Conservation (phyloP, 1,140 invertebrate species). For the Papilio helenus region DNA sequence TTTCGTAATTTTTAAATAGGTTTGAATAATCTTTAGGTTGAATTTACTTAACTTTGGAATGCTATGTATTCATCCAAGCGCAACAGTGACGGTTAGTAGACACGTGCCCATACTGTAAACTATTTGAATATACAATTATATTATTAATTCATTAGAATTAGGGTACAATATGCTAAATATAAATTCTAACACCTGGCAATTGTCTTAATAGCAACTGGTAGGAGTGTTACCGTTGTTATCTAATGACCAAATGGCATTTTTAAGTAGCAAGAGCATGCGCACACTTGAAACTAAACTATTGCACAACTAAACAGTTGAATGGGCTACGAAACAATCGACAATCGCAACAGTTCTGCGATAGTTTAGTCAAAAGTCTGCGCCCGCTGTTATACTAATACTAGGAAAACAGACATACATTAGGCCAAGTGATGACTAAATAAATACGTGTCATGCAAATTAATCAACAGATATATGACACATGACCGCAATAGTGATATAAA, state of each 20-base stretch:
- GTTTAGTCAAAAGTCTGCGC: no score
- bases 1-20: background rate
- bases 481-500: conserved; percentile 1
- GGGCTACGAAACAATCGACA: no score
- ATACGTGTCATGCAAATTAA: background rate
- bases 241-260: background rate
- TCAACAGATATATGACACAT: background rate
- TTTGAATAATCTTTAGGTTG: background rate
- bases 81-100: conserved; percentile 38
- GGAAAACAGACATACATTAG: background rate
- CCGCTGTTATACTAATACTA: background rate
- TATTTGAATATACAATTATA: background rate
- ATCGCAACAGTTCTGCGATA: no score
- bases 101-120: background rate
- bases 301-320: no score
- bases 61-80: conserved; percentile 6
- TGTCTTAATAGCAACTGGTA: background rate
- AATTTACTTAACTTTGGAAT: background rate
- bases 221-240: background rate
- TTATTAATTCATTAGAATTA: conserved; percentile 2
- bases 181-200: conserved; percentile 30
- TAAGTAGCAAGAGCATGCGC: background rate
- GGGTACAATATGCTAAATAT: conserved; percentile 5
- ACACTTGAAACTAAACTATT: background rate
- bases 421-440: background rate